Base-by-base conservation (phyloP, 2,797 vertebrate genomes). In the Gymnothorax javanicus region DNA sequence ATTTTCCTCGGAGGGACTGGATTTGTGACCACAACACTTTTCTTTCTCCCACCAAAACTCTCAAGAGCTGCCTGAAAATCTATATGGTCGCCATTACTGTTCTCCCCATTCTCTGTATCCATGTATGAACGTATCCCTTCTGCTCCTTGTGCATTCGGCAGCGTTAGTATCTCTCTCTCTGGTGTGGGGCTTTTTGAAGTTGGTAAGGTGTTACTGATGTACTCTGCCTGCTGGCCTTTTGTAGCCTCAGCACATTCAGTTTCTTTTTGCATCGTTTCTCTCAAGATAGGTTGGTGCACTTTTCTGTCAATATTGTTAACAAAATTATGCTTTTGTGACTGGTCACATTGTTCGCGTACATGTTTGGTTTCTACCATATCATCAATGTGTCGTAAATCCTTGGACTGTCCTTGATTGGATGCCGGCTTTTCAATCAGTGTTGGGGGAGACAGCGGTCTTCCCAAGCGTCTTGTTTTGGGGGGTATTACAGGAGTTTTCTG, bases 1-100 rank as follows among this genome's bases (percentile, higher is more conserved):
- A 93, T 92, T 93, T 95, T 93, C 91, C 95, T 96, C 73, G 95
- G 95, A 79, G 96, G 95, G 6, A 91, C 88, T 0, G 95, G 95
- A 1, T 87, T 82, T 57, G 56, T 90, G 85, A 91, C 92, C 0
- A 84, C 86, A 64, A 88, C 84, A 89, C 77, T 6, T 91, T 62
- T 89, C 43, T 86, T 59, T 52, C 64, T 82, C 15, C 86, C 86
- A 54, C 86, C 86, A 79, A 84, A 87, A 71, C 84, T 87, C 27
- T 85, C 91, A 92, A 0, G 92, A 92, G 92, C 88, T 50, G 91
- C 88, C 57, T 95, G 92, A 88, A 91, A 93, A 86, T 91, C 93
- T 20, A 91, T 88, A 25, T 84, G 90, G 60, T 89, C 87, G 86
- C 91, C 91, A 91, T 93, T 90, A 43, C 87, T 79, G 9, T 83